These are phyloP conservation scores for Drosophila virilis DNA, from an alignment of 1,140 invertebrate genomes.

Conservation along the genomic window DNA sequence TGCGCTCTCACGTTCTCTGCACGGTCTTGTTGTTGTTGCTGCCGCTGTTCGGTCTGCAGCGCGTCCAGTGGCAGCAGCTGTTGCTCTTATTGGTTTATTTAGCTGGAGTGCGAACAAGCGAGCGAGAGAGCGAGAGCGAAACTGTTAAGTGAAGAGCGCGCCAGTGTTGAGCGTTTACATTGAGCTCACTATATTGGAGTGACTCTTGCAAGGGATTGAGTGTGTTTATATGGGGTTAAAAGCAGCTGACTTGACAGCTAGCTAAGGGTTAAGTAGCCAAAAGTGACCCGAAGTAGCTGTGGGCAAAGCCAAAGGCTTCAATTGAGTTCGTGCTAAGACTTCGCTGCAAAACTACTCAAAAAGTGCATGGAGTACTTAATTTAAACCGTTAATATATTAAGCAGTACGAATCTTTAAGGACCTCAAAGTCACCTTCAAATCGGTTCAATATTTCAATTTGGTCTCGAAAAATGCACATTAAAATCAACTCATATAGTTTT, in stretches of 20 bases:
- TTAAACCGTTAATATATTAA: not conserved
- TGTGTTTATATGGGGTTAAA: slow-evolving; percentile 1
- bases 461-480: slow-evolving; percentile 57
- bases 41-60: slow-evolving; percentile 21
- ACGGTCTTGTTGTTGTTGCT: not conserved
- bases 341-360: not conserved
- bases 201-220: not conserved
- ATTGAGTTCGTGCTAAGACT: not conserved
- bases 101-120: slow-evolving; percentile 46
- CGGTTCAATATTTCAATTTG: slow-evolving; percentile 56
- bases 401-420: slow-evolving; percentile 2
- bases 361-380: not conserved
- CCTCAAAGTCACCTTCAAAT: slow-evolving; percentile 68
- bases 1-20: slow-evolving; percentile 13
- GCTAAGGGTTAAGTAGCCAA: slow-evolving; percentile 22
- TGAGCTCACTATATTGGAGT: slow-evolving; percentile 6
- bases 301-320: not conserved
- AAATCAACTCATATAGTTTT: slow-evolving; percentile 29
- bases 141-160: slow-evolving; percentile 16
- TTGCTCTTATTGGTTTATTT: slow-evolving; percentile 60
- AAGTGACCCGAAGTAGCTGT: not conserved
- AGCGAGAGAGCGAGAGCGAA: slow-evolving; percentile 6
- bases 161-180: not conserved
- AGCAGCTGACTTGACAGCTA: slow-evolving; percentile 4
- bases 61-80: slow-evolving; percentile 29